Base-by-base conservation (phyloP, 1,140 invertebrate species). In the Drosophila punjabiensis region DNA sequence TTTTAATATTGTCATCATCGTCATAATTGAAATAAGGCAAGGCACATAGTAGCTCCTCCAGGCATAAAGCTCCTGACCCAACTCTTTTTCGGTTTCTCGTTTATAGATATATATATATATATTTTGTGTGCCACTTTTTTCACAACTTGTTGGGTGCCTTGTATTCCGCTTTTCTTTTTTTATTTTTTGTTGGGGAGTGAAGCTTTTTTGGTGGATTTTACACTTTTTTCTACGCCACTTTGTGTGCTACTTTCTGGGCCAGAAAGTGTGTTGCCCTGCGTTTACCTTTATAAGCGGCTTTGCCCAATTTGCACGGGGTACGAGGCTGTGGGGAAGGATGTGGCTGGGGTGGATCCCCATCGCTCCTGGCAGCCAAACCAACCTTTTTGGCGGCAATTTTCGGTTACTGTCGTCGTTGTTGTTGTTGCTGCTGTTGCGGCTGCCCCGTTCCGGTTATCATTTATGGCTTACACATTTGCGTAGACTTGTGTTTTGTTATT, bases 251-350 rank as follows among this genome's bases (percentile, higher is more conserved):
- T 89, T 88, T 88, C 83, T 66, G 76, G 68, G 58, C 81, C 68
- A 79, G 77, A 76, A 86, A 82, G 83, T 82, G 71, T 87, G 81
- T 77, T 74, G 84, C 73, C 75, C 82, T 81, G 81, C 85, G 75
- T 86, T 89, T 90, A 91, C 86, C 86, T 89, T 89, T 89, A 90
- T 89, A 89, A 89, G 86, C 86, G 86, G 86, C 86, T 89, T 89
- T 86, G 79, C 55, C 67, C 86, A 89, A 89, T 89, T 89, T 89
- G 82, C 50, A 66, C 55, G 82, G 62, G 58, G 66, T 41, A 64
- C 73, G 58, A 63, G 62, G 33, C 11, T 53, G n/a, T 14, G 7
- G 47, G 50, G 10, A 18, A 53, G 50, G 50, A 62, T 28, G 37
- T 18, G 52, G 56, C 37, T 45, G 45, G 37, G 32, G 30, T 16